Evolutionary conservation across 2,797 vertebrate genomes (phyloP).

Genomic region (Alouatta caraya): DNA sequence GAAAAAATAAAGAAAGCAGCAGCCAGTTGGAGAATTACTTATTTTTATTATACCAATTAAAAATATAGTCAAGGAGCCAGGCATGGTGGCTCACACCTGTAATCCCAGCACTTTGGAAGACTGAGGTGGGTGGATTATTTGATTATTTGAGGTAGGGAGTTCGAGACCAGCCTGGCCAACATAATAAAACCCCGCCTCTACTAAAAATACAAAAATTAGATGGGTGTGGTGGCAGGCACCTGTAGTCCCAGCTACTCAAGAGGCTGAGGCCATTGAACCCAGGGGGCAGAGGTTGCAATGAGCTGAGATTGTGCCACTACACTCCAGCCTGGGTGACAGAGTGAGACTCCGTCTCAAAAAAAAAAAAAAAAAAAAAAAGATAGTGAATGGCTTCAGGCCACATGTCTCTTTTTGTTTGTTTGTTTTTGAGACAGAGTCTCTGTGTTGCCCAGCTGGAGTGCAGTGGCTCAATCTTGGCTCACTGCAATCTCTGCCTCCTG

Average conservation of each 20-base stretch:
- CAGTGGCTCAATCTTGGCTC: too few species aligned
- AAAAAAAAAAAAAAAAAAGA: neutral
- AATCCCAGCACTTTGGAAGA: neutral
- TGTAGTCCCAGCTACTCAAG: neutral
- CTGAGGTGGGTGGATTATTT: neutral
- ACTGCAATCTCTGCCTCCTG: too few species aligned
- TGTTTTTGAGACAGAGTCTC: too few species aligned
- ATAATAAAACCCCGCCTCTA: neutral
- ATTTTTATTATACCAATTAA: neutral
- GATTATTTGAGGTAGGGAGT: neutral
- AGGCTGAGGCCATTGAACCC: neutral
- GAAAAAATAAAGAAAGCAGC: neutral
- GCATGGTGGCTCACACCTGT: neutral
- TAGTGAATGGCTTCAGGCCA: neutral
- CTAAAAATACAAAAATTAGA: neutral
- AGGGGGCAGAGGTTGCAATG: neutral
- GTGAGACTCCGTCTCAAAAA: neutral
- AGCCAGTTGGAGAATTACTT: neutral
- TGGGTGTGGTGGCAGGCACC: accelerated
- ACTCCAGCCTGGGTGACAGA: neutral
- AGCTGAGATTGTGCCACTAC: neutral
- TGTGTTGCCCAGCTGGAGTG: accelerated
- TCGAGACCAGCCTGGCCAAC: neutral
- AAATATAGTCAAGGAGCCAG: neutral
- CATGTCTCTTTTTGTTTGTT: too few species aligned